Evolutionary conservation across 2,888 invertebrate species (phyloP), one percentile per base, ranked within the genome.

Genomic region (Phyllotreta cruciferae): DNA sequence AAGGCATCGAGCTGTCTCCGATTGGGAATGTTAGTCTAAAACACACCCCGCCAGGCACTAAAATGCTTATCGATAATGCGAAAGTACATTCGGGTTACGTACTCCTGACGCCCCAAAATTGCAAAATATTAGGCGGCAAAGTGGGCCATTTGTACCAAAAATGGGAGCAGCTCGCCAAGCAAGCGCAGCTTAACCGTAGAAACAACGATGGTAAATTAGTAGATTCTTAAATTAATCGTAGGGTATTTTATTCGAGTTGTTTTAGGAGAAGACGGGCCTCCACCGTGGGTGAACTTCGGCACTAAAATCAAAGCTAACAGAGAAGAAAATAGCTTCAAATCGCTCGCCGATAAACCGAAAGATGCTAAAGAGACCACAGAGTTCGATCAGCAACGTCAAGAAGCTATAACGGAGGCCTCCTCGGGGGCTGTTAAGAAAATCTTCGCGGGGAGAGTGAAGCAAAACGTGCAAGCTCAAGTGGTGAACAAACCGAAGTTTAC

Each of bases 241-340:
- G 5, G 8, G 3, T 49, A 9, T 49, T 49, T 49, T 34, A 6
- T 49, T 13, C 11, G 24, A 13, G n/a, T 50, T 50, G 11, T 50
- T 55, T 14, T 53, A 42, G 86, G 85, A 60, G 89, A 91, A 71
- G 92, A 91, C 66, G 93, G 92, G 0, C 94, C 95, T 1, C 95
- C 93, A 44, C 90, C 92, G 41, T 96, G 96, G 94, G 93, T 95
- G 72, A 90, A 94, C 38, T 96, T 96, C 83, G 96, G 96, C 0
- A 89, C 91, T 74, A 89, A 87, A 75, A 85, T 93, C 58, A 83
- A 88, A 71, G 84, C 85, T 56, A 80, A 84, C 4, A 77, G 80
- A 37, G 80, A 85, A 34, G 82, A 85, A 42, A 88, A 89, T 66
- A 86, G 86, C 73, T 92, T 92, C 67, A 92, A 91, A 77, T 89